phyloP scores from a whole-genome alignment of 2,797 vertebrate genomes.

The Melanotaenia maccullochi region DNA sequence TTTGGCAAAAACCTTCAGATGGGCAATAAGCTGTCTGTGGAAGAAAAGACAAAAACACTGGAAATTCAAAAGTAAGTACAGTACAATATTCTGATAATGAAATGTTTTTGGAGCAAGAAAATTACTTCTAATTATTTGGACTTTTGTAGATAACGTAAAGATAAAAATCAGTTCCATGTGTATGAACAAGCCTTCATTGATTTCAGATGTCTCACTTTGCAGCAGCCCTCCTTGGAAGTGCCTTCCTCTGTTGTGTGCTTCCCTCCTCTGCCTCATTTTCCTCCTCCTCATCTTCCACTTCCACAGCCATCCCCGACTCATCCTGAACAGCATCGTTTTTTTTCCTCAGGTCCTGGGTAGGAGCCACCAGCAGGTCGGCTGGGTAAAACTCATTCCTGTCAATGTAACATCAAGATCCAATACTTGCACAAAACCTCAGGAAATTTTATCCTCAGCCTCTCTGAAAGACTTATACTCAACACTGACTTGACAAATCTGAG shows the following conservation, averaged over 20 bases:
- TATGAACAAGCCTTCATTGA: background rate
- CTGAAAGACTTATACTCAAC: background rate
- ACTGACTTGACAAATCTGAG: slow-evolving; percentile 92
- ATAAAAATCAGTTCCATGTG: background rate
- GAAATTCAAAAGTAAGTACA: background rate
- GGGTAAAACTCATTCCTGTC: slow-evolving; percentile 93
- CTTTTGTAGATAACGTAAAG: background rate
- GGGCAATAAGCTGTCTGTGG: slow-evolving; percentile 89
- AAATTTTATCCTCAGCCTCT: background rate
- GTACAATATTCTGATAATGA: too few species aligned
- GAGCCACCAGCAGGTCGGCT: slow-evolving; percentile 90
- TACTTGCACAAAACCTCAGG: background rate
- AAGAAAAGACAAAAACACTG: background rate
- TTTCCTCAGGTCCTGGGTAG: slow-evolving; percentile 90
- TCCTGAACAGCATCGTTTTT: slow-evolving; percentile 49
- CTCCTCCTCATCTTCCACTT: slow-evolving; percentile 70
- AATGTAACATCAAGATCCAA: background rate
- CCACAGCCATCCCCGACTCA: slow-evolving; percentile 68
- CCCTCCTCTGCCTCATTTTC: slow-evolving; percentile 69
- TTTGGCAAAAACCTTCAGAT: slow-evolving; percentile 93
- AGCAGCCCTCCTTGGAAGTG: slow-evolving; percentile 69
- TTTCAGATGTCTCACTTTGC: slow-evolving; percentile 75
- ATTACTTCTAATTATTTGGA: too few species aligned
- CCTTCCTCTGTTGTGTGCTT: slow-evolving; percentile 84
- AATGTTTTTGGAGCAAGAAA: too few species aligned